Percentiles rank a stretch among this genome's conserved stretches.
Evolutionary conservation across 2,113 vertebrate genomes (phyloP).

Genomic region (Delphinus delphis): DNA sequence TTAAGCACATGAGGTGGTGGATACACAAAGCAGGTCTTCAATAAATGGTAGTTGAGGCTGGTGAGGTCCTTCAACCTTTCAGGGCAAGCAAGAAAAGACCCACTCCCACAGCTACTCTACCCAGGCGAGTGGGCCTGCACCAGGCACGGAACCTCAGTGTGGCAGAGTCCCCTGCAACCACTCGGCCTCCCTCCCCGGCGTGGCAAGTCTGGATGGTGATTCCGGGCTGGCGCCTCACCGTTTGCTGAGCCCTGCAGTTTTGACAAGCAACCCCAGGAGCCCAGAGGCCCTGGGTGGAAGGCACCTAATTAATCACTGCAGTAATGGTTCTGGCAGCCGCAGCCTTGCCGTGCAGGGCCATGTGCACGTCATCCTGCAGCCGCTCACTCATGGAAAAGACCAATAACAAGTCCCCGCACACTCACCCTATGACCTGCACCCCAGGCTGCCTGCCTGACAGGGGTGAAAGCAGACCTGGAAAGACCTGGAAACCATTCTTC

Average conservation of each 20-base stretch:
- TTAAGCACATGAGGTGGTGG: background rate
- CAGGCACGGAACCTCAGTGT: background rate
- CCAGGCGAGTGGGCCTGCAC: background rate
- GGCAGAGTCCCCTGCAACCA: accelerated
- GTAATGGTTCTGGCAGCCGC: background rate
- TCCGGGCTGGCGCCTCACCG: background rate
- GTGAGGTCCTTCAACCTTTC: background rate
- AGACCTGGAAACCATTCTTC: background rate
- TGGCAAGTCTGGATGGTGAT: background rate
- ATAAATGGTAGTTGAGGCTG: background rate
- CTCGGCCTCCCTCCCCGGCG: background rate
- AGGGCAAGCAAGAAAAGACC: background rate
- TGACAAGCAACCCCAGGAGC: conserved; percentile 15
- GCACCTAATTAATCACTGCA: conserved; percentile 51
- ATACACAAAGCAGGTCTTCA: background rate
- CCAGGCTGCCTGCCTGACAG: background rate
- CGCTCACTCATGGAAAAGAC: background rate
- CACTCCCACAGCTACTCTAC: accelerated
- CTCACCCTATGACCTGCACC: background rate
- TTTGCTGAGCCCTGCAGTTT: conserved; percentile 60
- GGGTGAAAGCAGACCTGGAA: background rate
- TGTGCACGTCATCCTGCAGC: background rate
- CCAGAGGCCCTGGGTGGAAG: background rate
- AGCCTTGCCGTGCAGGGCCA: background rate
- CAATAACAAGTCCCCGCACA: background rate